Base-by-base conservation (phyloP, 2,888 invertebrate species). In the Lapara coniferarum region DNA sequence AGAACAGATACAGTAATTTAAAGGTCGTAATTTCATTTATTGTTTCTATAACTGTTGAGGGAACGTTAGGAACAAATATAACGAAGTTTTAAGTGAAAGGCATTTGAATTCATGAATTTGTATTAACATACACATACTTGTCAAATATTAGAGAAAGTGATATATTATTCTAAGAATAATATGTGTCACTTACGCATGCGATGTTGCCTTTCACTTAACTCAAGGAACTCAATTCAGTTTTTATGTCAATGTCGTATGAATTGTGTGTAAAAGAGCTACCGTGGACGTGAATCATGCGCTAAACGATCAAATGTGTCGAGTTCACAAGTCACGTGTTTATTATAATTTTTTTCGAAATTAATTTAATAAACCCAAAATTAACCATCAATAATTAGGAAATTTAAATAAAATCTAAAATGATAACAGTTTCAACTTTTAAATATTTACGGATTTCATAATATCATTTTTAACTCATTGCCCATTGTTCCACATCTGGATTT, bases 101-200 rank as follows among this genome's bases (percentile, higher is more conserved):
- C 5, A 30, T 6, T 14, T 19, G 46, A 63, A 19, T 63, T 46
- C 46, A 19, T 63, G 19, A 46, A 59, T 46, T 16, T 16, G 14
- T 59, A 46, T 46, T 16, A 44, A n/a, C n/a, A 46, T 12, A 16
- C 12, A 56, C 12, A 56, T 25, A 56, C 14, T 58, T 30, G 49
- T 2, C 53, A 10, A 30, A 30, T 8, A 37, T 25, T n/a, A 51
- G 25, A 55, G 66, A 66, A 57, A 66, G 66, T 56, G 19, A 57
- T 66, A 66, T 51, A 12, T 25, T 46, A 16, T 66, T 69, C 66
- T 55, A 25, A 69, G 56, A 56, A 69, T 2, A 55, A 56, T n/a
- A 51, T 55, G 25, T 44, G 25, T 44, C 44, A 46, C 25, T 51
- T 13, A 56, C 56, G 51, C 30, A 55, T 14, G 2, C 25, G 1